A percentile compares a stretch with the other conserved stretches of the same genome.
phyloP scores from a whole-genome alignment of 1,140 invertebrate species.

The Subanguina moxae region DNA sequence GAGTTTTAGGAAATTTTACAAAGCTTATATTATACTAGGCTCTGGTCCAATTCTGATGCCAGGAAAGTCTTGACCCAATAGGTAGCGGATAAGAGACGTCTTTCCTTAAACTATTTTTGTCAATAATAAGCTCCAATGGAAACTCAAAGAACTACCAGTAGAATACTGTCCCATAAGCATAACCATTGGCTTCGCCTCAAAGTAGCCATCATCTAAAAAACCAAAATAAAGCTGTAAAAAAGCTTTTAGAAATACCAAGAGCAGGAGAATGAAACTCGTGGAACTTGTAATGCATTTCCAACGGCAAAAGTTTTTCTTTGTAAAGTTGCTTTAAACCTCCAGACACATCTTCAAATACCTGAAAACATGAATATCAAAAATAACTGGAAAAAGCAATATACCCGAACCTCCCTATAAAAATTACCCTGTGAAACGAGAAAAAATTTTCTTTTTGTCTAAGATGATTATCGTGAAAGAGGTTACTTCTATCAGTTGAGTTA shows the following conservation, averaged over 20 bases:
- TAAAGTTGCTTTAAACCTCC: conserved; percentile 60
- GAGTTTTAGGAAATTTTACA: conserved; percentile 67
- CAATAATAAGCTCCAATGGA: too few relatives aligned
- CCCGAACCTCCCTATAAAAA: too few relatives aligned
- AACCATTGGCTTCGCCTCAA: conserved; percentile 98
- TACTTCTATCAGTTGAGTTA: too few relatives aligned
- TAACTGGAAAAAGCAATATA: too few relatives aligned
- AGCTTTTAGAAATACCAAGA: conserved; percentile 59
- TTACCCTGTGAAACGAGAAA: too few relatives aligned
- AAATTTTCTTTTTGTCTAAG: too few relatives aligned
- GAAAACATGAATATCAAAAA: conserved; percentile 64
- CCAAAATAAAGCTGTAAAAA: neutral
- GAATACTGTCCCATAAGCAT: conserved; percentile 94
- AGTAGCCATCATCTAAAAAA: conserved; percentile 81
- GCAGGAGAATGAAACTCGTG: conserved; percentile 91
- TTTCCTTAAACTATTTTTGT: neutral
- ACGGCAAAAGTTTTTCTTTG: conserved; percentile 74
- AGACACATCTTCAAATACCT: conserved; percentile 65
- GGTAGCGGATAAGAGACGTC: conserved; percentile 71
- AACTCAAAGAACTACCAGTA: conserved; percentile 76
- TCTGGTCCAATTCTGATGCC: conserved; percentile 85
- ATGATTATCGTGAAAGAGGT: too few relatives aligned
- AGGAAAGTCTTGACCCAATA: conserved; percentile 87
- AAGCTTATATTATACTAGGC: conserved; percentile 83
- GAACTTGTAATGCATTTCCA: conserved; percentile 87